Percentiles rank a stretch among this genome's conserved stretches.
phyloP scores from a whole-genome alignment of 2,888 invertebrate species.

The Periphyllus acericola region DNA sequence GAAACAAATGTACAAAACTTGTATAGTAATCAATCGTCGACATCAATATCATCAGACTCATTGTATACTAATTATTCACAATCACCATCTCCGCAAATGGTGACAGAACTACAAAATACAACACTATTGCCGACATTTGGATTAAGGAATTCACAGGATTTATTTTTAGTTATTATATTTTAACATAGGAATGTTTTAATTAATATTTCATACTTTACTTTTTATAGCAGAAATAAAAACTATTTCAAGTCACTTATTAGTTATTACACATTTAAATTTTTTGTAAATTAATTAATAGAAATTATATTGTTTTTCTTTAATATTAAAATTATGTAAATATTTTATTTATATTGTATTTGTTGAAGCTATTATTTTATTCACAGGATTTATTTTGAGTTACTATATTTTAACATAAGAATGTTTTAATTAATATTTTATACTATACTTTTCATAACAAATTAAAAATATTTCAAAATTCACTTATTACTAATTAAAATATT shows the following conservation, averaged over 20 bases:
- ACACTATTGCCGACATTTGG: conserved; percentile 18
- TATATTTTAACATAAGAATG: too few relatives aligned
- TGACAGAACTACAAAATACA: conserved; percentile 23
- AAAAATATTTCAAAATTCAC: too few relatives aligned
- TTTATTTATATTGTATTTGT: conserved; percentile 21
- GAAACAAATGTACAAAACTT: conserved; percentile 29
- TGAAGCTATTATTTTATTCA: conserved; percentile 30
- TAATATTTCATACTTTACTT: not conserved
- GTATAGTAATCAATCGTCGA: conserved; percentile 6
- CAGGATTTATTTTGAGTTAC: conserved; percentile 29
- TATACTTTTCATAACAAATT: too few relatives aligned
- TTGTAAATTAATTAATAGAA: too few relatives aligned
- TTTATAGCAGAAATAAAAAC: too few relatives aligned
- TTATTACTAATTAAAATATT: conserved; percentile 21
- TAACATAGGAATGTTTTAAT: too few relatives aligned
- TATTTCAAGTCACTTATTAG: too few relatives aligned
- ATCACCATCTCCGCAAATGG: conserved; percentile 28
- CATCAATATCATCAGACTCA: conserved; percentile 1
- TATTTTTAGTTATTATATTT: too few relatives aligned
- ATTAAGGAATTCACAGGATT: not conserved
- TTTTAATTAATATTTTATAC: too few relatives aligned
- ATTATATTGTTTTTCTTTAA: too few relatives aligned
- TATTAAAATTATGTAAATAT: conserved; percentile 17
- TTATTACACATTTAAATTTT: too few relatives aligned
- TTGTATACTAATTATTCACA: conserved; percentile 32